These are phyloP conservation scores for Notolepis coatsorum DNA, from an alignment of 2,797 vertebrate species.

Conservation along the genomic window DNA sequence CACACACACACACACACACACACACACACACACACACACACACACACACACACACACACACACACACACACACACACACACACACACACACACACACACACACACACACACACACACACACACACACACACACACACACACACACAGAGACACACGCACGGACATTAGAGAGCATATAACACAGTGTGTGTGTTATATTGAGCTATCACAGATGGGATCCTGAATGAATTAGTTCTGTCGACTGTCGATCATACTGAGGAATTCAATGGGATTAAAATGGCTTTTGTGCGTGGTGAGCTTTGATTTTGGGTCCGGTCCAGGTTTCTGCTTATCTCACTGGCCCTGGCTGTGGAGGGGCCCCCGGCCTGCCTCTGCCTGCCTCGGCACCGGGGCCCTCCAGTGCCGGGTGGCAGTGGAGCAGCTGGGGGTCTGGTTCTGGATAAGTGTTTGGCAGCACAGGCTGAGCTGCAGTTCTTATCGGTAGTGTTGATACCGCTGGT, in stretches of 20 bases:
- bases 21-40: conserved; percentile 21
- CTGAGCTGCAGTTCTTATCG: conserved; percentile 20
- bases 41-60: conserved; percentile 21
- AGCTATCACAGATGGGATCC: conserved; percentile 33
- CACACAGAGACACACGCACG: conserved; percentile 34
- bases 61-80: not conserved
- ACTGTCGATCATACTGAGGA: conserved; percentile 63
- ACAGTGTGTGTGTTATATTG: conserved; percentile 7
- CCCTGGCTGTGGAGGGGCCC: conserved; percentile 18
- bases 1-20: not conserved
- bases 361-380: not conserved
- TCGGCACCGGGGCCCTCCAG: not conserved
- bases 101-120: not conserved
- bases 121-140: conserved; percentile 13
- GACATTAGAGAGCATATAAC: too few relatives aligned
- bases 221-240: conserved; percentile 56
- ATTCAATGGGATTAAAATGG: conserved; percentile 64
- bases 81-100: conserved; percentile 41
- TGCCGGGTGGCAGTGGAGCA: not conserved
- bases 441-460: conserved; percentile 31
- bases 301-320: conserved; percentile 61
- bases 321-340: conserved; percentile 47
- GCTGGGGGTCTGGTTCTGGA: conserved; percentile 26
- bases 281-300: conserved; percentile 65
- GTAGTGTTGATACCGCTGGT: conserved; percentile 8